Percentiles rank a stretch among this genome's conserved stretches.
Conservation (phyloP, 1,140 invertebrate species). For the Trichonephila clavipes region DNA sequence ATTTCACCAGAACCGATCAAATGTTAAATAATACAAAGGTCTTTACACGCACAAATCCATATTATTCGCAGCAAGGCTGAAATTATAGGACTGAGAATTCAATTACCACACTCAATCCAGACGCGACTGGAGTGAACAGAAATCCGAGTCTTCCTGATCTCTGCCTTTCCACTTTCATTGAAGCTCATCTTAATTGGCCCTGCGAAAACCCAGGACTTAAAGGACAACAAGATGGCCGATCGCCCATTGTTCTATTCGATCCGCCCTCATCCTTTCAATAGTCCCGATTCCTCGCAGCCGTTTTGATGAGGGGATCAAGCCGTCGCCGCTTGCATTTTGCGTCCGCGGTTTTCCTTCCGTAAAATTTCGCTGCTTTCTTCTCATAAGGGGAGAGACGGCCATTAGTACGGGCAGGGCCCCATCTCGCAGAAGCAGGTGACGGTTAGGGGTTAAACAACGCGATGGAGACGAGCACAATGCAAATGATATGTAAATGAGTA, state of each 20-base stretch:
- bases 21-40: no score
- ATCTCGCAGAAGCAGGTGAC: background rate
- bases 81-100: background rate
- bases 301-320: constrained; percentile 1
- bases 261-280: constrained; percentile 40
- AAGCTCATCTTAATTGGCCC: background rate
- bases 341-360: constrained; percentile 14
- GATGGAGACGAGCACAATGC: background rate
- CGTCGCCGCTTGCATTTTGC: constrained; percentile 23
- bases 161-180: background rate
- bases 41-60: no score
- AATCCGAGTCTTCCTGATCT: background rate
- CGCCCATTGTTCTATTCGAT: constrained; percentile 52
- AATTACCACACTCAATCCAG: background rate
- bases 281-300: background rate
- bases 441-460: background rate
- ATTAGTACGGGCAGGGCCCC: background rate
- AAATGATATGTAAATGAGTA: background rate
- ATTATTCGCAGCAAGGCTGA: background rate
- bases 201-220: background rate
- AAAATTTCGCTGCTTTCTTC: background rate
- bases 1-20: no score
- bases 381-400: background rate
- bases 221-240: constrained; percentile 54
- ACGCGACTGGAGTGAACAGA: background rate